These are phyloP conservation scores for Pseudonaja textilis DNA, from an alignment of 2,113 vertebrate species.

Conservation along the genomic window DNA sequence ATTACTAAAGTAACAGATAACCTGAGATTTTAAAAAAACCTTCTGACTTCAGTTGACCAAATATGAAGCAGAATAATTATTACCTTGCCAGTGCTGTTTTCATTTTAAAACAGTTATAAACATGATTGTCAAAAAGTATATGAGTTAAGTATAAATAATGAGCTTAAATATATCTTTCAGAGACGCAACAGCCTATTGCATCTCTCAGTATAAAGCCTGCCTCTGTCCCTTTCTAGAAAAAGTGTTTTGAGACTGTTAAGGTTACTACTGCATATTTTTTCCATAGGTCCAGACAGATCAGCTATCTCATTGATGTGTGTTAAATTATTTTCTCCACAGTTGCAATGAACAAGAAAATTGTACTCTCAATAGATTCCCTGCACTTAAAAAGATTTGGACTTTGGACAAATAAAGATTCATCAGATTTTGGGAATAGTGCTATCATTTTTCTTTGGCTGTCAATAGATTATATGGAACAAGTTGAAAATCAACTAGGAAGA, in stretches of 20 bases:
- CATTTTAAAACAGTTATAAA: not conserved
- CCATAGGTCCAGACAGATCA: not conserved
- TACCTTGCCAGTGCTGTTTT: not conserved
- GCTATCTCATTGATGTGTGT: not conserved
- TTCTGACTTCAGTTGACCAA: not conserved
- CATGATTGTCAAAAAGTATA: not conserved
- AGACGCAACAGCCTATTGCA: not conserved
- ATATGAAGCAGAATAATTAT: no score
- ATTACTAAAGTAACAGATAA: not conserved
- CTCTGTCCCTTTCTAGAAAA: not conserved
- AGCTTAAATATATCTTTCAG: not conserved
- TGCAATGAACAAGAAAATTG: slow-evolving; percentile 57
- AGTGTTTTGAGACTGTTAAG: not conserved
- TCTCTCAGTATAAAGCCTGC: not conserved
- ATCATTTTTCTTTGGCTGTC: slow-evolving; percentile 81
- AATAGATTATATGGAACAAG: slow-evolving; percentile 67
- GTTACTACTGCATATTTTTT: not conserved
- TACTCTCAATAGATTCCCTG: slow-evolving; percentile 68
- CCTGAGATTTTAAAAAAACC: not conserved
- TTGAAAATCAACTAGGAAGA: slow-evolving; percentile 66
- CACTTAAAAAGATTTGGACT: slow-evolving; percentile 73
- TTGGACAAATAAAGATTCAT: slow-evolving; percentile 61
- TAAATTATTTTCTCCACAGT: slow-evolving; percentile 61
- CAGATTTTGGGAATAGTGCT: slow-evolving; percentile 43
- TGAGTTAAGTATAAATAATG: not conserved